phyloP scores from a whole-genome alignment of 2,888 invertebrate species.

The Endotricha flammealis region DNA sequence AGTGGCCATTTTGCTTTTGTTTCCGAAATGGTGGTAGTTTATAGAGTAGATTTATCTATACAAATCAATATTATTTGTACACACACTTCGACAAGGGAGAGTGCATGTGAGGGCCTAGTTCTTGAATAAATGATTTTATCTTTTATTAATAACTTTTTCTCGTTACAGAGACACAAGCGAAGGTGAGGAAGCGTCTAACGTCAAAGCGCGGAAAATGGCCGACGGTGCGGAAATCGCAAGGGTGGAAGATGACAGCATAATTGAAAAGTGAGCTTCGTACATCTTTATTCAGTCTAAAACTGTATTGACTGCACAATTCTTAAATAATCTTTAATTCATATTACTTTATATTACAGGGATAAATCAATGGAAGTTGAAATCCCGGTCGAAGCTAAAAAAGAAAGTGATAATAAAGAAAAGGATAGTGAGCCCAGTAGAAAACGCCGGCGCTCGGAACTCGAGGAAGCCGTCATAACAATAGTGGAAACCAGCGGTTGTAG shows the following conservation, averaged over 20 bases:
- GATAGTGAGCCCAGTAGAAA: conserved; percentile 41
- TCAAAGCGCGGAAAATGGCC: conserved; percentile 39
- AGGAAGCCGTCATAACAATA: conserved; percentile 48
- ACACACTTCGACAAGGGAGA: too few species aligned
- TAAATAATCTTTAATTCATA: background rate
- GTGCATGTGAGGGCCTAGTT: too few species aligned
- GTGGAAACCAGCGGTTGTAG: conserved; percentile 28
- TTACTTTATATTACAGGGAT: conserved; percentile 28
- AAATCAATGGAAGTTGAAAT: conserved; percentile 32
- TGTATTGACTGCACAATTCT: background rate
- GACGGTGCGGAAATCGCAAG: conserved; percentile 41
- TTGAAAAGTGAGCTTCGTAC: conserved; percentile 17
- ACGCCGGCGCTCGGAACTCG: conserved; percentile 54
- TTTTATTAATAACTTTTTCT: conserved; percentile 11
- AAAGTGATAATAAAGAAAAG: conserved; percentile 24
- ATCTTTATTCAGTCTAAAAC: background rate
- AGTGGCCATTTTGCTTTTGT: too few species aligned
- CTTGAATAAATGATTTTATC: too few species aligned
- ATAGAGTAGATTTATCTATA: too few species aligned
- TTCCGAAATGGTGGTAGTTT: too few species aligned
- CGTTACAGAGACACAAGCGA: conserved; percentile 51
- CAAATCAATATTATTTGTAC: too few species aligned
- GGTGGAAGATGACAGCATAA: conserved; percentile 30
- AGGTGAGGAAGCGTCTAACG: conserved; percentile 35
- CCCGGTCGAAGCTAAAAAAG: conserved; percentile 9